These are phyloP conservation scores for Nycticorax nycticorax DNA, from an alignment of 2,113 vertebrate genomes.

Conservation along the genomic window DNA sequence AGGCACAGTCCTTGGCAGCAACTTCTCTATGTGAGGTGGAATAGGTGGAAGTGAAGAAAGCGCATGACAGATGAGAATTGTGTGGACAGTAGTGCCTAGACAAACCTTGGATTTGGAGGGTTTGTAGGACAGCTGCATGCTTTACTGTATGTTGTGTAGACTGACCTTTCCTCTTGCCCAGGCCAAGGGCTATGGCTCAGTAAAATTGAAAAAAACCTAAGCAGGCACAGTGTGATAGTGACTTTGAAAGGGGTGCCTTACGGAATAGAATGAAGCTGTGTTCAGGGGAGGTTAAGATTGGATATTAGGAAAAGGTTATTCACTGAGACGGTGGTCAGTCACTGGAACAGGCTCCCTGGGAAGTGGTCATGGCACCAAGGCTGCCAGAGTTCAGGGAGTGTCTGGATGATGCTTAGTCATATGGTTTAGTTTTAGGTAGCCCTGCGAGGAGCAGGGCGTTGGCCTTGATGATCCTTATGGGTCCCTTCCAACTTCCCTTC, in stretches of 20 bases:
- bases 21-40: not conserved
- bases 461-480: not conserved
- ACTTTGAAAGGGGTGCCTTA: not conserved
- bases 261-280: not conserved
- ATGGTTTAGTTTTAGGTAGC: not conserved
- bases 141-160: not conserved
- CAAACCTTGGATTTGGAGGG: not conserved
- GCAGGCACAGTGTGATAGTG: not conserved
- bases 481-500: not conserved
- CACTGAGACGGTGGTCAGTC: not conserved
- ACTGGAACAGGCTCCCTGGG: not conserved
- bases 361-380: not conserved
- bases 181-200: not conserved
- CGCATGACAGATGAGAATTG: not conserved
- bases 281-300: not conserved
- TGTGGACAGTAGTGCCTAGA: not conserved
- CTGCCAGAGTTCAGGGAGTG: not conserved
- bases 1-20: not conserved
- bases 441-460: not conserved
- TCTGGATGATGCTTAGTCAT: not conserved
- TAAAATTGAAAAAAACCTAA: not conserved
- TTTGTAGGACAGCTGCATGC: not conserved
- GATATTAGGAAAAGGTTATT: not conserved
- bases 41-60: not conserved
- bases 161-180: not conserved